A percentile compares a stretch with the other conserved stretches of the same genome.
These are phyloP conservation scores for Zaprionus ghesquierei DNA, from an alignment of 1,140 invertebrate species.

Conservation along the genomic window DNA sequence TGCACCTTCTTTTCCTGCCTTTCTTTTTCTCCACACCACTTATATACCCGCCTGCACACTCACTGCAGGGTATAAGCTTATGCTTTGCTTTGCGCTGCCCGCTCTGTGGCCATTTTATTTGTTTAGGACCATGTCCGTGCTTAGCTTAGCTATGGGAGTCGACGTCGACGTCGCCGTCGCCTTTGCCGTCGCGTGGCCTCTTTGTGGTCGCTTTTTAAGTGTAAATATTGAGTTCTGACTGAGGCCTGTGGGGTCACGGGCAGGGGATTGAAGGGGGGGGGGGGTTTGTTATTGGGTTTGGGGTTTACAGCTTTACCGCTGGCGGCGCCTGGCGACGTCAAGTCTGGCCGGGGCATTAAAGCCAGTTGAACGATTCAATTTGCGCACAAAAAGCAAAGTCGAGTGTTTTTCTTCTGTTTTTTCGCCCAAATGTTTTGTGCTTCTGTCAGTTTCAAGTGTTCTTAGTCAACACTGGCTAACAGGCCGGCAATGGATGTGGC, in stretches of 20 bases:
- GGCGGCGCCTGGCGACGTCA: background rate
- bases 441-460: conserved; percentile 28
- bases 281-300: background rate
- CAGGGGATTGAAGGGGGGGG: background rate
- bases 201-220: conserved; percentile 43
- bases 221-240: conserved; percentile 58
- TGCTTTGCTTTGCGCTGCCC: conserved; percentile 1
- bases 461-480: conserved; percentile 11
- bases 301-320: conserved; percentile 4
- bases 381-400: conserved; percentile 11
- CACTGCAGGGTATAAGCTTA: background rate
- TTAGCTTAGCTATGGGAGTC: conserved; percentile 24
- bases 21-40: background rate
- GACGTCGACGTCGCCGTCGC: conserved; percentile 45
- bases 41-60: background rate
- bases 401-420: background rate
- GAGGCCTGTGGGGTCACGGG: background rate
- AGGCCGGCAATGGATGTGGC: conserved; percentile 5
- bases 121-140: conserved; percentile 51
- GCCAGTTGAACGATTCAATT: conserved; percentile 35
- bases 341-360: conserved; percentile 18
- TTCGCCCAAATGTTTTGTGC: conserved; percentile 1
- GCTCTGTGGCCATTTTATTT: conserved; percentile 53
- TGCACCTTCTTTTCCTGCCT: background rate
- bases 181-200: conserved; percentile 42